These are phyloP conservation scores for Orthosia cruda DNA, from an alignment of 2,888 invertebrate genomes.

Conservation along the genomic window DNA sequence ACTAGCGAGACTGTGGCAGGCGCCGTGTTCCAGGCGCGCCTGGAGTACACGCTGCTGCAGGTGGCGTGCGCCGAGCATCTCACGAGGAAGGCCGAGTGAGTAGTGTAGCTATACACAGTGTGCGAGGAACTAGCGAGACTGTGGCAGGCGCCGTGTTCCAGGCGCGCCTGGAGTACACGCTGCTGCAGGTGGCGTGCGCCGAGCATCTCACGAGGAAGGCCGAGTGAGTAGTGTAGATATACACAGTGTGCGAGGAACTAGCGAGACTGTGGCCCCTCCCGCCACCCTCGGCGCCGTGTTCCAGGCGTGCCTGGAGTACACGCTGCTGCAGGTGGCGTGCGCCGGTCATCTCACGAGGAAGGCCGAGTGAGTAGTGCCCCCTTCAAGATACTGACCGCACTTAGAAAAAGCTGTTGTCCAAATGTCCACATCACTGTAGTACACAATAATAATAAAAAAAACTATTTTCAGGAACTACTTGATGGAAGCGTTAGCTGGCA, in stretches of 20 bases:
- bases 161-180: conserved; percentile 93
- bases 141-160: conserved; percentile 94
- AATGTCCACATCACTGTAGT: not conserved
- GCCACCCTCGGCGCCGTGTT: conserved; percentile 93
- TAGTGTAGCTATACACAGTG: conserved; percentile 91
- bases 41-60: conserved; percentile 90
- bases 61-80: conserved; percentile 83
- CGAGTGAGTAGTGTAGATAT: conserved; percentile 77
- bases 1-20: conserved; percentile 94
- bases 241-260: conserved; percentile 97
- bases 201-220: conserved; percentile 86
- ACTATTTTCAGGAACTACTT: conserved; percentile 93
- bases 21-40: conserved; percentile 95
- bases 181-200: conserved; percentile 82
- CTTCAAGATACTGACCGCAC: not conserved
- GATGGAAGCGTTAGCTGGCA: conserved; percentile 95
- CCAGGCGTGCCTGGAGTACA: conserved; percentile 94
- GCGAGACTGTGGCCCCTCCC: conserved; percentile 93
- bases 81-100: conserved; percentile 87
- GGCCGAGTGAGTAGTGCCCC: conserved; percentile 83
- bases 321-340: conserved; percentile 82
- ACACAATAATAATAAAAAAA: too few species aligned
- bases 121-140: conserved; percentile 97
- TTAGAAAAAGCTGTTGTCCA: not conserved
- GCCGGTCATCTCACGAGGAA: conserved; percentile 85